A percentile compares a stretch with the other conserved stretches of the same genome.
These are phyloP conservation scores for Urosaurus nigricauda DNA, from an alignment of 2,797 vertebrate genomes.

Conservation along the genomic window DNA sequence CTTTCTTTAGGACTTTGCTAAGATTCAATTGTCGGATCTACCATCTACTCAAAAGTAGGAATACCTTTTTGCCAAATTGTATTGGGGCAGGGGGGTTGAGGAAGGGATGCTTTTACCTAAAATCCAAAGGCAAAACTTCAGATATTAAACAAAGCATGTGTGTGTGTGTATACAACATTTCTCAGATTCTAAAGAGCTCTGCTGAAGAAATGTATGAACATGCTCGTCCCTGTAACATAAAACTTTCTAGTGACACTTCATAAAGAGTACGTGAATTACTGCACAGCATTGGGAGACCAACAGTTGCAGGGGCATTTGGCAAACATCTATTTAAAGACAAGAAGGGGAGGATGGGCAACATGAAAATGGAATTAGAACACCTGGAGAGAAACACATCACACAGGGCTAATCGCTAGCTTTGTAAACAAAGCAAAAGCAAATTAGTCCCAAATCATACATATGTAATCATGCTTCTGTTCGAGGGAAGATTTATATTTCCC, in stretches of 20 bases:
- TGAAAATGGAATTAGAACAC: conserved; percentile 62
- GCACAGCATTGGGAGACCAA: conserved; percentile 4
- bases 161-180: accelerated
- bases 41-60: not conserved
- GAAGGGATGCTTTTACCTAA: not conserved
- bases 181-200: not conserved
- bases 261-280: not conserved
- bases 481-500: conserved; percentile 72
- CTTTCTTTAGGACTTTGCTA: not conserved
- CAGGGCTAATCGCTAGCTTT: conserved; percentile 56
- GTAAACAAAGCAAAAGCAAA: conserved; percentile 66
- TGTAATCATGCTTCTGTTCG: conserved; percentile 73
- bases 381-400: conserved; percentile 41
- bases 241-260: conserved; percentile 17
- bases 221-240: not conserved
- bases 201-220: not conserved
- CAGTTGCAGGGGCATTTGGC: conserved; percentile 33
- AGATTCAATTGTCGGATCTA: too few species aligned
- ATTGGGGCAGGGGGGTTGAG: too few species aligned
- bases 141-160: not conserved
- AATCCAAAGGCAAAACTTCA: not conserved
- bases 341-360: conserved; percentile 10
- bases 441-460: conserved; percentile 71
- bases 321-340: conserved; percentile 27
- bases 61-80: not conserved